Evolutionary conservation across 2,888 invertebrate genomes (phyloP).

Genomic region (Pediacus dermestoides): DNA sequence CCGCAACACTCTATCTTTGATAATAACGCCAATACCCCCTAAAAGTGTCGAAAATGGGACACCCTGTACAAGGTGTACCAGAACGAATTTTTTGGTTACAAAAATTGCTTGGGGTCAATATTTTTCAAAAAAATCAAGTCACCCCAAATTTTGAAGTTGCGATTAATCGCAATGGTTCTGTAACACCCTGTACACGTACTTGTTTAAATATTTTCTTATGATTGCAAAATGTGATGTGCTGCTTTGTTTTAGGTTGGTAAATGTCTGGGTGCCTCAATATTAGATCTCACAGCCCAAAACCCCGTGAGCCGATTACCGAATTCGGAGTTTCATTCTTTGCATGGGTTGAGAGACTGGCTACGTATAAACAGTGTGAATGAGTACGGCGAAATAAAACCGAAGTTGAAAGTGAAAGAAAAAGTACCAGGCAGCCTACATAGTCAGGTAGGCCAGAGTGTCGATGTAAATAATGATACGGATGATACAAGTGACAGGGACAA

Average conservation of each 20-base stretch:
- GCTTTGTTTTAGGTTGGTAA: slow-evolving; percentile 62
- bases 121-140: too few species aligned
- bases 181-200: too few species aligned
- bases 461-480: slow-evolving; percentile 21
- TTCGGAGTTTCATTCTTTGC: slow-evolving; percentile 72
- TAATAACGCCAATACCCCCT: too few species aligned
- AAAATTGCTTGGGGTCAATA: too few species aligned
- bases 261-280: slow-evolving; percentile 76
- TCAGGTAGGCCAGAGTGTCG: slow-evolving; percentile 41
- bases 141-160: too few species aligned
- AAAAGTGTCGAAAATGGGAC: too few species aligned
- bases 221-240: slow-evolving; percentile 8
- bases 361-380: slow-evolving; percentile 41
- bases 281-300: slow-evolving; percentile 78
- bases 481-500: slow-evolving; percentile 17
- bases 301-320: slow-evolving; percentile 78
- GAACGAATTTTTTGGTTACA: too few species aligned
- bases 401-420: slow-evolving; percentile 10
- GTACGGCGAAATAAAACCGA: neutral
- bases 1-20: too few species aligned
- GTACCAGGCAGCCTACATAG: slow-evolving; percentile 33
- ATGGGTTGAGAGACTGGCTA: slow-evolving; percentile 65
- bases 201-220: too few species aligned
- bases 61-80: too few species aligned
- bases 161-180: too few species aligned